Conservation (phyloP, 2,888 invertebrate genomes). For the Ornithoptera alexandrae region DNA sequence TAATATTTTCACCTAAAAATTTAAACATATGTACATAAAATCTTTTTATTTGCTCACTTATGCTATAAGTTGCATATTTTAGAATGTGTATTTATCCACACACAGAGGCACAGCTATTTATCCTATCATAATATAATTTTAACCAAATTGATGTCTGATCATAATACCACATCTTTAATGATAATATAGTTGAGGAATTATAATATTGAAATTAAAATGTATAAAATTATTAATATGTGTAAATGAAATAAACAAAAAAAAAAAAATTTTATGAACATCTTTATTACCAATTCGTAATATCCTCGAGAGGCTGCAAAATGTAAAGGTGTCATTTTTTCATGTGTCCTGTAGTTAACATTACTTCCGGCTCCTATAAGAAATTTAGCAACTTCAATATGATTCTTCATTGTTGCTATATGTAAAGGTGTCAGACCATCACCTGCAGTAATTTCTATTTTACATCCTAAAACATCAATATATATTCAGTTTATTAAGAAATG, state of each 20-base stretch:
- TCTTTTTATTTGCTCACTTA: background rate
- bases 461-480: slow-evolving; percentile 54
- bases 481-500: background rate
- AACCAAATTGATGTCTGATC: no score
- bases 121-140: no score
- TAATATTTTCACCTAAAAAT: slow-evolving; percentile 71
- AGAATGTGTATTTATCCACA: no score
- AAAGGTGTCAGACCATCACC: slow-evolving; percentile 84
- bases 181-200: no score
- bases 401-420: slow-evolving; percentile 82
- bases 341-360: slow-evolving; percentile 80
- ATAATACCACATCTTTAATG: no score
- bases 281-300: slow-evolving; percentile 68
- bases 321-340: slow-evolving; percentile 81
- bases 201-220: no score
- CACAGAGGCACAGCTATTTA: no score
- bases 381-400: slow-evolving; percentile 78
- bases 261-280: background rate
- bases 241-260: background rate
- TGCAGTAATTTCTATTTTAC: slow-evolving; percentile 83
- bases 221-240: background rate
- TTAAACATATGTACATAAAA: background rate
- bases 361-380: slow-evolving; percentile 79
- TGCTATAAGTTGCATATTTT: no score
- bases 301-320: slow-evolving; percentile 82